Base-by-base conservation (phyloP, 2,113 vertebrate species). In the Hippocampus guttulatus region DNA sequence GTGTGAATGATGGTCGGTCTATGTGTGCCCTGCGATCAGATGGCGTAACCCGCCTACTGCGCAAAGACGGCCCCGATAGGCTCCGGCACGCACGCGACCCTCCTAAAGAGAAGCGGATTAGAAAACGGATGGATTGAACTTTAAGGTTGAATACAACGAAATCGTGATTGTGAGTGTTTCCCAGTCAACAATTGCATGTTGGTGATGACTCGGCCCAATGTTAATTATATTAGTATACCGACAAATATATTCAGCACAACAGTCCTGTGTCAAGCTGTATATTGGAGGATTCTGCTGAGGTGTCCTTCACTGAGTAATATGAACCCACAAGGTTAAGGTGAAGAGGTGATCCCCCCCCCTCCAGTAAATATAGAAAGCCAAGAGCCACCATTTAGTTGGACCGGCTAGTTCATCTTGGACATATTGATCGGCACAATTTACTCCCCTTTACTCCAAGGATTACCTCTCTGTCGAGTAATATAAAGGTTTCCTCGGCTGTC, bases 401-500 rank as follows among this genome's bases (percentile, higher is more conserved):
- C 58, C 80, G 68, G 81, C 81, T 84, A 81, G 81, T 88, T 87
- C 80, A 90, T 88, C 81, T 81, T 76, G 61, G 87, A 84, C 86
- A 43, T 85, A 90, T 90, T 87, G 88, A 90, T 90, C 82, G 74
- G 79, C 86, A 87, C 86, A 87, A 90, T 89, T 88, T 89, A 86
- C 83, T 88, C 84, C 84, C 86, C 21, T 88, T 89, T 88, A 79
- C 89, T 79, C 85, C 1, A 74, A 83, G 82, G 91, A 92, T 90
- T 87, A 87, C 79, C 78, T 79, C 83, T 82, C 82, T 91, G 84
- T 90, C 74, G 83, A 87, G 87, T 89, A 89, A 91, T 91, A 90
- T 88, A 91, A 91, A 90, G 91, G 88, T 88, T 91, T 91, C 86
- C 90, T 82, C 82, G 76, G 77, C 45, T 91, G 90, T 90, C 91